Base-by-base conservation (phyloP, 1,140 invertebrate species). In the Phocides pigmalion region DNA sequence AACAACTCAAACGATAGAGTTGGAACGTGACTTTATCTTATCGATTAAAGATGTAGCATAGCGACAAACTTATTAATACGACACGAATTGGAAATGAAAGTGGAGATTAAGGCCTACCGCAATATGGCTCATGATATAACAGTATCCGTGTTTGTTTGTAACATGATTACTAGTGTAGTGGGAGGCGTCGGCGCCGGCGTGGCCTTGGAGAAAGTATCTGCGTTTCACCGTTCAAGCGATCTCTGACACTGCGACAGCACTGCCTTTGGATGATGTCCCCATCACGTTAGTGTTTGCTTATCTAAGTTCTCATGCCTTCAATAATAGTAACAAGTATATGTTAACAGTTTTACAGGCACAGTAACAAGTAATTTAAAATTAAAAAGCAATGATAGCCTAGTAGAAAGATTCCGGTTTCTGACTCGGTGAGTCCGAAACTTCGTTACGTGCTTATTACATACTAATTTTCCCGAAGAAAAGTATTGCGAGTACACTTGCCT, bases 181-280 rank as follows among this genome's bases (percentile, higher is more conserved):
- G 78, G 70, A 68, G 74, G 66, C 68, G 73, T 63, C 62, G 82
- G 83, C 83, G 85, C 79, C 83, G 64, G 42, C 56, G 67, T 72
- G 79, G 81, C 77, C 83, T 87, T 88, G 76, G 85, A 75, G 85
- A 88, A 86, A 88, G 83, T 84, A 68, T 80, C 67, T 66, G 66
- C 59, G 81, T 82, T 83, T 81, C 77, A 81, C 82, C 72, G 32
- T 64, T 56, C 54, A 22, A 44, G 19, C 37, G 54, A 58, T 58
- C 54, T 58, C 54, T 58, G 54, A 58, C 54, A 58, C 47, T 46
- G 39, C 68, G 68, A 50, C 67, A 72, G 67, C 66, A 50, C 51
- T 19, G 16, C 66, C 53, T 64, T 64, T 61, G 62, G 62, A 70
- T 73, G 70, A 74, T 75, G 70, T 76, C 69, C 56, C 47, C 16